These are phyloP conservation scores for Calosoma granatense DNA, from an alignment of 1,140 invertebrate species.

Conservation along the genomic window DNA sequence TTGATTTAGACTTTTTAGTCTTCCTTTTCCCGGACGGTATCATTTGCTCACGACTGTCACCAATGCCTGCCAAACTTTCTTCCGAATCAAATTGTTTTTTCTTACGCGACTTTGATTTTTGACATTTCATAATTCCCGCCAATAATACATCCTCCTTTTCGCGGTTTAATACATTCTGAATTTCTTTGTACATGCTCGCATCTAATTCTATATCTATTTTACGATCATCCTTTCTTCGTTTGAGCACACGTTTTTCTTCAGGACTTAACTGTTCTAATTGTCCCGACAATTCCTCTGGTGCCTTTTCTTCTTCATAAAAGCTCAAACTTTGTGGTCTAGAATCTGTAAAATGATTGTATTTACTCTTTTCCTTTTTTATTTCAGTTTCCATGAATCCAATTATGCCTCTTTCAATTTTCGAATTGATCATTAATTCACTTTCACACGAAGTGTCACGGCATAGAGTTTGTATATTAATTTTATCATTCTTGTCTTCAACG, in stretches of 20 bases:
- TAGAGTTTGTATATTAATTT: conserved; percentile 25
- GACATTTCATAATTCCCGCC: conserved; percentile 19
- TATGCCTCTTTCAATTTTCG: conserved; percentile 47
- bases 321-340: conserved; percentile 34
- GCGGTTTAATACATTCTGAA: conserved; percentile 28
- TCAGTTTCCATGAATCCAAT: conserved; percentile 47
- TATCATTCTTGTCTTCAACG: conserved; percentile 31
- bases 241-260: conserved; percentile 30
- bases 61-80: conserved; percentile 27
- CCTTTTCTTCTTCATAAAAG: conserved; percentile 34
- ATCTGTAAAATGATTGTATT: conserved; percentile 31
- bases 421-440: conserved; percentile 32
- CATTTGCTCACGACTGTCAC: conserved; percentile 35
- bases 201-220: conserved; percentile 29
- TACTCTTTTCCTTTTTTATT: conserved; percentile 37
- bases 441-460: conserved; percentile 40
- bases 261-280: conserved; percentile 32
- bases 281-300: conserved; percentile 33
- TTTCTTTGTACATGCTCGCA: conserved; percentile 29
- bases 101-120: conserved; percentile 29
- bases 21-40: conserved; percentile 32
- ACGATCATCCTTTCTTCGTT: conserved; percentile 26
- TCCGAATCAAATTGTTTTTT: conserved; percentile 23
- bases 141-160: conserved; percentile 28
- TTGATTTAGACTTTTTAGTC: conserved; percentile 30